Evolutionary conservation across 2,888 invertebrate genomes (phyloP).

Genomic region (Leucophora obtusa): DNA sequence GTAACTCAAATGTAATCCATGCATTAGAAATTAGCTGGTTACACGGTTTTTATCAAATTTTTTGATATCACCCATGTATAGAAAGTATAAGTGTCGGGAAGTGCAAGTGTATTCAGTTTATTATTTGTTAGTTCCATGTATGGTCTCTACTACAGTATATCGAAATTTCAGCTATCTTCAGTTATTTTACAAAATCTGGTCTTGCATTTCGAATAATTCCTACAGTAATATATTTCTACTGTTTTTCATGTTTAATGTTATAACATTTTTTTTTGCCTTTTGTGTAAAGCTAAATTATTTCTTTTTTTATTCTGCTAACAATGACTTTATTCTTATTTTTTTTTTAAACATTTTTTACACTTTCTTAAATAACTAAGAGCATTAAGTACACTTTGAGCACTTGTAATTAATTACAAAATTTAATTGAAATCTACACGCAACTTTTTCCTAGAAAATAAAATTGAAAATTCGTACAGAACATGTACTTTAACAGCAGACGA

Average conservation of each 20-base stretch:
- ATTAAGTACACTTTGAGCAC: constrained; percentile 43
- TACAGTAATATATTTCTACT: too few relatives aligned
- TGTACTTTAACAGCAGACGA: neutral
- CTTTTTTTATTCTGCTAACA: neutral
- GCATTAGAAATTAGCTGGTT: too few relatives aligned
- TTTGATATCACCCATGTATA: too few relatives aligned
- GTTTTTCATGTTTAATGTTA: neutral
- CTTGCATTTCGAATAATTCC: too few relatives aligned
- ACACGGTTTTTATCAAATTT: too few relatives aligned
- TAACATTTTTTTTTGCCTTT: neutral
- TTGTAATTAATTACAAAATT: constrained; percentile 71
- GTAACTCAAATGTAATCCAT: too few relatives aligned
- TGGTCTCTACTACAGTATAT: too few relatives aligned
- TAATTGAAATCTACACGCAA: constrained; percentile 69
- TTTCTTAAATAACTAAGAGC: constrained; percentile 20
- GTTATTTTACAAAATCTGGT: too few relatives aligned
- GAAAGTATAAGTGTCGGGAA: too few relatives aligned
- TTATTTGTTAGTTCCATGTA: too few relatives aligned
- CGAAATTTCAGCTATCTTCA: too few relatives aligned
- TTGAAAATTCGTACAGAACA: neutral
- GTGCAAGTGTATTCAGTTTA: too few relatives aligned
- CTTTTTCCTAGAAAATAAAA: constrained; percentile 28
- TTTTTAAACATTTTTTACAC: neutral
- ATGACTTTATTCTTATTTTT: constrained; percentile 16
- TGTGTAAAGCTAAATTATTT: neutral